Percentiles rank a stretch among this genome's conserved stretches.
Conservation (phyloP, 2,888 invertebrate genomes). For the Machimus atricapillus region DNA sequence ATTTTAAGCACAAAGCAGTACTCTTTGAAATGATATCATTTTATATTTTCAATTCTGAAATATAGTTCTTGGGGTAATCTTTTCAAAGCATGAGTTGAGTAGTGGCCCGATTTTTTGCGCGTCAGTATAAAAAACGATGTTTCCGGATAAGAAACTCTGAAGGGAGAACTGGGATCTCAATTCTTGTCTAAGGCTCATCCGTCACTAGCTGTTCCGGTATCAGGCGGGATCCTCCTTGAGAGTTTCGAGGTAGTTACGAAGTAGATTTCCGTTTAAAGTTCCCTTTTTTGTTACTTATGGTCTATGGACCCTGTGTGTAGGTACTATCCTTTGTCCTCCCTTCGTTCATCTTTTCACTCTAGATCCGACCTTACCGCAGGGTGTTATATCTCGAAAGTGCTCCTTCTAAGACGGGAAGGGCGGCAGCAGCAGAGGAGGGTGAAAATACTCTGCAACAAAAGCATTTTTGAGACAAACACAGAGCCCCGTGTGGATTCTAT, state of each 20-base stretch:
- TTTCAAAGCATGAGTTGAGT: neutral
- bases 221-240: neutral
- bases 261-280: constrained; percentile 38
- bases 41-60: too few relatives aligned
- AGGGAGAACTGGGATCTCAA: constrained; percentile 17
- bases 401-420: neutral
- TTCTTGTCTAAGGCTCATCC: constrained; percentile 17
- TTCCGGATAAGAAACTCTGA: neutral
- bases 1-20: too few relatives aligned
- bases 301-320: neutral
- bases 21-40: too few relatives aligned
- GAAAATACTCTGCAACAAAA: neutral
- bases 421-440: neutral
- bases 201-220: neutral
- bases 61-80: neutral
- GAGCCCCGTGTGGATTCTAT: neutral
- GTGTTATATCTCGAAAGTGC: neutral
- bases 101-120: neutral
- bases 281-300: neutral
- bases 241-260: constrained; percentile 5
- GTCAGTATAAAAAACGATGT: neutral
- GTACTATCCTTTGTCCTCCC: constrained; percentile 28
- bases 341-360: neutral
- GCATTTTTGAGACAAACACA: constrained; percentile 11
- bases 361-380: neutral